Percentiles rank a stretch among this genome's conserved stretches.
phyloP scores from a whole-genome alignment of 2,797 vertebrate species.

The Myripristis murdjan region DNA sequence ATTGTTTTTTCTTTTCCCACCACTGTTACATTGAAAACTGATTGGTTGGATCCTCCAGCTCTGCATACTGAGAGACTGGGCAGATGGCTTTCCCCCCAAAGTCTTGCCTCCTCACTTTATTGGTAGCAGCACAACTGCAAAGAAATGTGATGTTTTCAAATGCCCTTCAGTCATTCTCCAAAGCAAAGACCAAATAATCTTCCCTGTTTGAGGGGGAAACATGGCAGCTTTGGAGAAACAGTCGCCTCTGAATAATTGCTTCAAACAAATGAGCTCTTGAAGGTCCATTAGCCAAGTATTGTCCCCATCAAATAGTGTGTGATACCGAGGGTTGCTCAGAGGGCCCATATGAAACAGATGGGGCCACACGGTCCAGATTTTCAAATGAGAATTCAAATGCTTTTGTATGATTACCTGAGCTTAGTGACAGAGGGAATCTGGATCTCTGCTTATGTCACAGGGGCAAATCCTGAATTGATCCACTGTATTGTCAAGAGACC shows the following conservation, averaged over 20 bases:
- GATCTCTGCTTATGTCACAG: slow-evolving; percentile 51
- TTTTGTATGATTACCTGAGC: slow-evolving; percentile 56
- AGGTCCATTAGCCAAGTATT: slow-evolving; percentile 79
- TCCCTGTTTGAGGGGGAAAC: slow-evolving; percentile 22
- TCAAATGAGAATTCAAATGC: slow-evolving; percentile 66
- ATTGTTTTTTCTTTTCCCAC: slow-evolving; percentile 44
- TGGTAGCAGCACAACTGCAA: slow-evolving; percentile 33
- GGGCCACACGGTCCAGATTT: slow-evolving; percentile 46
- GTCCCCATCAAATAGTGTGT: slow-evolving; percentile 71
- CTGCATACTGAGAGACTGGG: slow-evolving; percentile 36
- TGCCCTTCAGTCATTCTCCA: slow-evolving; percentile 67
- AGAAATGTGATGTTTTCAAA: slow-evolving; percentile 53
- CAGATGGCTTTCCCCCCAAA: slow-evolving; percentile 40
- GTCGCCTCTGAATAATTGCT: slow-evolving; percentile 76
- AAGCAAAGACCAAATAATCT: slow-evolving; percentile 63
- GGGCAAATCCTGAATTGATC: slow-evolving; percentile 15
- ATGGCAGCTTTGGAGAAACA: slow-evolving; percentile 55
- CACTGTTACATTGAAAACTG: slow-evolving; percentile 34
- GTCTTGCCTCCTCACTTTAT: slow-evolving; percentile 42
- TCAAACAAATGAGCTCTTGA: slow-evolving; percentile 82
- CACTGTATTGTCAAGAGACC: background rate
- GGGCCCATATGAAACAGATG: slow-evolving; percentile 61
- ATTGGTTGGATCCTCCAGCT: slow-evolving; percentile 51
- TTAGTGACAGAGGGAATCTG: slow-evolving; percentile 50
- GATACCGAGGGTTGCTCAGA: slow-evolving; percentile 72